Evolutionary conservation across 2,797 vertebrate species (phyloP).

Genomic region (Amblyraja radiata): DNA sequence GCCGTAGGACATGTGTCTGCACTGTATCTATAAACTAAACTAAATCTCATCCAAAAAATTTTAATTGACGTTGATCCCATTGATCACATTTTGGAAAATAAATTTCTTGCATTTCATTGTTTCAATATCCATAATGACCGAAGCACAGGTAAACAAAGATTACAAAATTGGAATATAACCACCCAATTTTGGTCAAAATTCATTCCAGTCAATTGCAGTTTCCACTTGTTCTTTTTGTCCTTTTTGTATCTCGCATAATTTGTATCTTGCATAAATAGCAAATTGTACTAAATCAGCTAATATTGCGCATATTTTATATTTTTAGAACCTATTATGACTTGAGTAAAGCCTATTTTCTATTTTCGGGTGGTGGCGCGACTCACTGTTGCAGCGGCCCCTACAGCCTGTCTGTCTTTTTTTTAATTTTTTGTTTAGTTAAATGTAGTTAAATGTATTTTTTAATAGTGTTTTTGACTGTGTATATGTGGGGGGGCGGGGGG

Average conservation of each 20-base stretch:
- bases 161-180: neutral
- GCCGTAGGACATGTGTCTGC: too few relatives aligned
- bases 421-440: too few relatives aligned
- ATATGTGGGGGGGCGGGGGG: too few relatives aligned
- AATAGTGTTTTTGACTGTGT: too few relatives aligned
- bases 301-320: neutral
- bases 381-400: too few relatives aligned
- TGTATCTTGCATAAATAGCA: too few relatives aligned
- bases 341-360: too few relatives aligned
- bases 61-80: neutral
- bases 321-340: neutral
- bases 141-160: neutral
- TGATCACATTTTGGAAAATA: neutral
- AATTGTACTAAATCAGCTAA: neutral
- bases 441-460: too few relatives aligned
- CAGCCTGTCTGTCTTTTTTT: too few relatives aligned
- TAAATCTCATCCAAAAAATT: neutral
- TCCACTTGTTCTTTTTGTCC: neutral
- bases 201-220: neutral
- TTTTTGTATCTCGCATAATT: neutral
- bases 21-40: too few relatives aligned
- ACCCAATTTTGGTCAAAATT: neutral
- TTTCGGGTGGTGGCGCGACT: too few relatives aligned
- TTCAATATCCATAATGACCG: neutral
- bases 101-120: neutral